A percentile compares a stretch with the other conserved stretches of the same genome.
Evolutionary conservation across 2,888 invertebrate species (phyloP).

Genomic region (Lepidochitona cinerea): DNA sequence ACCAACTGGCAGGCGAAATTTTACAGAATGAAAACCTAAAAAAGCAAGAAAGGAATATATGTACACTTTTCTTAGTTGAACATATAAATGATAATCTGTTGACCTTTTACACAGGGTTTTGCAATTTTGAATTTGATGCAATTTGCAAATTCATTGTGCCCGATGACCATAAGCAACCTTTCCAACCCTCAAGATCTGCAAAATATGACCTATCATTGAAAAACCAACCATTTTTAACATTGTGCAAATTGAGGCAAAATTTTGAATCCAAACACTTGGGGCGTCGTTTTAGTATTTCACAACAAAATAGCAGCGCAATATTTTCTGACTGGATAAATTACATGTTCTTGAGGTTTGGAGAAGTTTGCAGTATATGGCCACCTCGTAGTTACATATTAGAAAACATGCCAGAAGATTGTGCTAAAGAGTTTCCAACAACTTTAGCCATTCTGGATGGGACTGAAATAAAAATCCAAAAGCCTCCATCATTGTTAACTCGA

Average conservation of each 20-base stretch:
- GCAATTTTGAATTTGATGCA: conserved; percentile 14
- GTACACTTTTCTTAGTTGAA: background rate
- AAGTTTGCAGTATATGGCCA: conserved; percentile 27
- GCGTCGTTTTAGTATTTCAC: conserved; percentile 17
- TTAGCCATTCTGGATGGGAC: conserved; percentile 31
- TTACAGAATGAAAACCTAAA: too few species aligned
- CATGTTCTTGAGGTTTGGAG: conserved; percentile 31
- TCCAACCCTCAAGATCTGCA: background rate
- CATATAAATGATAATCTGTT: background rate
- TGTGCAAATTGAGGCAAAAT: conserved; percentile 19
- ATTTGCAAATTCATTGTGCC: conserved; percentile 27
- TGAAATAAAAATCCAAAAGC: conserved; percentile 27
- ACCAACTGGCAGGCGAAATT: background rate
- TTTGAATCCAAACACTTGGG: conserved; percentile 25
- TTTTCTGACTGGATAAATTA: conserved; percentile 27
- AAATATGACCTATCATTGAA: conserved; percentile 7
- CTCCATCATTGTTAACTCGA: conserved; percentile 20
- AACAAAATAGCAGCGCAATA: conserved; percentile 21
- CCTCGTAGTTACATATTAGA: conserved; percentile 18
- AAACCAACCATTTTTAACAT: conserved; percentile 24
- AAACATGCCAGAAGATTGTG: conserved; percentile 29
- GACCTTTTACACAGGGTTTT: conserved; percentile 21
- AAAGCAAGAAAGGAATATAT: too few species aligned
- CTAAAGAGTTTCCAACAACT: conserved; percentile 28
- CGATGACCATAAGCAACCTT: background rate